Conservation (phyloP, 2,113 vertebrate species). For the Scomber scombrus region DNA sequence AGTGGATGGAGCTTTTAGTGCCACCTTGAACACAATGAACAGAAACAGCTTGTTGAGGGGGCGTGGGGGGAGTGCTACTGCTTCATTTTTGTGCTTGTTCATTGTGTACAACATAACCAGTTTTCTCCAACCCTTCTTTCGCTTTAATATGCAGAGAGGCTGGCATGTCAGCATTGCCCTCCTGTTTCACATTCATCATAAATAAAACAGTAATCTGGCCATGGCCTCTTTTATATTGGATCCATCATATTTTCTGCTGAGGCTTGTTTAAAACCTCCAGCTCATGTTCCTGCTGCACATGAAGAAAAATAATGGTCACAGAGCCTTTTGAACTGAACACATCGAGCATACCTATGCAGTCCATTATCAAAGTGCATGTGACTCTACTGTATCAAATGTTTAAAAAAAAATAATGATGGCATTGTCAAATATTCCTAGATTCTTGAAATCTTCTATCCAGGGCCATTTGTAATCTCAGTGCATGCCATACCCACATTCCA, state of each 20-base stretch:
- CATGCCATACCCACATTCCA: slow-evolving; percentile 73
- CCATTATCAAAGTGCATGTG: not conserved
- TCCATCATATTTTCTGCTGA: slow-evolving; percentile 6
- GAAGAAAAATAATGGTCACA: not conserved
- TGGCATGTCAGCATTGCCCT: slow-evolving; percentile 11
- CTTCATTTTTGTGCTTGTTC: slow-evolving; percentile 27
- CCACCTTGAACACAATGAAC: slow-evolving; percentile 34
- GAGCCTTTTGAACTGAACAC: not conserved
- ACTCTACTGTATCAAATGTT: not conserved
- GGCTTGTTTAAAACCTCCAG: not conserved
- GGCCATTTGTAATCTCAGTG: slow-evolving; percentile 47
- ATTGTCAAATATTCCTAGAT: slow-evolving; percentile 21
- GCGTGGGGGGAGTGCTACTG: not conserved
- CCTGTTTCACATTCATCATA: slow-evolving; percentile 50
- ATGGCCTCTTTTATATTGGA: slow-evolving; percentile 16
- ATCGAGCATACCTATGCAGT: not conserved
- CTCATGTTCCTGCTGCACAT: not conserved
- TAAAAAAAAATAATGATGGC: slow-evolving; percentile 2
- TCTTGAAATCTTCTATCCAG: slow-evolving; percentile 31
- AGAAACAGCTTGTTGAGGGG: not conserved
- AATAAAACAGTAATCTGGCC: slow-evolving; percentile 51
- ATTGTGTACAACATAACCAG: not conserved
- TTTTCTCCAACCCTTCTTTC: not conserved
- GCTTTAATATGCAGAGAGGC: slow-evolving; percentile 10
- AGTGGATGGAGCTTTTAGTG: slow-evolving; percentile 20